Evolutionary conservation across 2,113 vertebrate genomes (phyloP).

Genomic region (Atrichornis clamosus): DNA sequence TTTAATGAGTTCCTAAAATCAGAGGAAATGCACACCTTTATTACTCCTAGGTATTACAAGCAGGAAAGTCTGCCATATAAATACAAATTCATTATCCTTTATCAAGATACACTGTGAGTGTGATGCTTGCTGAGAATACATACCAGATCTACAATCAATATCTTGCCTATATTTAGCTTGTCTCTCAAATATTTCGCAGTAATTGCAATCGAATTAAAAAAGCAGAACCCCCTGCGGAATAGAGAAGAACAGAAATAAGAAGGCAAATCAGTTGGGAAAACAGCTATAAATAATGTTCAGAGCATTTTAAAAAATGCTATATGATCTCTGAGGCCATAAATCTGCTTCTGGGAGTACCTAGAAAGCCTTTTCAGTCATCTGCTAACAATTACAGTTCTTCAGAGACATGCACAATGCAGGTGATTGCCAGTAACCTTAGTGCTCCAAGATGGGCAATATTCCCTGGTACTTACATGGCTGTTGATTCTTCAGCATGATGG

Average conservation of each 20-base stretch:
- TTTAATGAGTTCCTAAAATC: constrained; percentile 81
- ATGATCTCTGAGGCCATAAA: constrained; percentile 89
- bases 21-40: constrained; percentile 76
- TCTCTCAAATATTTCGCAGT: constrained; percentile 83
- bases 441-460: constrained; percentile 78
- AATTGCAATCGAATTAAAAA: constrained; percentile 86
- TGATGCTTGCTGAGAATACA: constrained; percentile 72
- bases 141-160: constrained; percentile 85
- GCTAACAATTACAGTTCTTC: constrained; percentile 87
- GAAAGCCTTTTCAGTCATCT: constrained; percentile 89
- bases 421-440: constrained; percentile 83
- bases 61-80: constrained; percentile 60
- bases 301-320: constrained; percentile 83
- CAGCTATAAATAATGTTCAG: constrained; percentile 87
- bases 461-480: constrained; percentile 83
- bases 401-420: constrained; percentile 77
- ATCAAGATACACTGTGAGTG: constrained; percentile 48
- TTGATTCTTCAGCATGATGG: constrained; percentile 83
- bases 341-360: constrained; percentile 86
- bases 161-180: constrained; percentile 82
- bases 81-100: constrained; percentile 62
- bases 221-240: constrained; percentile 81
- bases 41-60: constrained; percentile 72
- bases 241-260: constrained; percentile 84
- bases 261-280: constrained; percentile 82